Conservation (phyloP, 2,888 invertebrate genomes). For the Mythimna ferrago region DNA sequence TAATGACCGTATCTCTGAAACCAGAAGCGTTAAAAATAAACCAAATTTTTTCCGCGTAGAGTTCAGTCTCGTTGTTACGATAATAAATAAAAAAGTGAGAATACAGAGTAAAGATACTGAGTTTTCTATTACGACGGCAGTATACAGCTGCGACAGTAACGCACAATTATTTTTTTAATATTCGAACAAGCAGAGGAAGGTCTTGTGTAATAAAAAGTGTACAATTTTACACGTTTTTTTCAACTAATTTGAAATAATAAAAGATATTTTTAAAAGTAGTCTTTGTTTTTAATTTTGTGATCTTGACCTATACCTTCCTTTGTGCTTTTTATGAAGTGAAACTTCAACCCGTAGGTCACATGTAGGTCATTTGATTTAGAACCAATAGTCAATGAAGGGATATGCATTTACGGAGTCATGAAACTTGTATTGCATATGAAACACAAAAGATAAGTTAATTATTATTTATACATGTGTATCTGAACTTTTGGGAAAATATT, state of each 20-base stretch:
- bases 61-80: no score
- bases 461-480: background rate
- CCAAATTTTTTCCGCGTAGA: no score
- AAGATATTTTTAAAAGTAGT: conserved; percentile 60
- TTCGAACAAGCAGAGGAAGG: conserved; percentile 65
- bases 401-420: conserved; percentile 31
- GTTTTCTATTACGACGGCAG: no score
- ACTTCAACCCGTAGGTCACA: conserved; percentile 43
- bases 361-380: conserved; percentile 24
- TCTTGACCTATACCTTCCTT: conserved; percentile 60
- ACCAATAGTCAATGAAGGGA: background rate
- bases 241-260: conserved; percentile 65
- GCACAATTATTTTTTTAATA: conserved; percentile 61
- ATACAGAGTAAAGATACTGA: no score
- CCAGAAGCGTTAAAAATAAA: no score
- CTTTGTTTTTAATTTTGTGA: conserved; percentile 53
- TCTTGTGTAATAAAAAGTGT: conserved; percentile 59
- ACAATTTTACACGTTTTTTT: conserved; percentile 64
- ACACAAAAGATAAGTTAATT: background rate
- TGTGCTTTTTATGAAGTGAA: conserved; percentile 56
- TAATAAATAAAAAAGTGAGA: no score
- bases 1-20: no score
- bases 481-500: background rate
- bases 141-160: conserved; percentile 55
- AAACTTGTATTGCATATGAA: conserved; percentile 10